phyloP scores from a whole-genome alignment of 2,888 invertebrate species.

The Nymphalis polychloros region DNA sequence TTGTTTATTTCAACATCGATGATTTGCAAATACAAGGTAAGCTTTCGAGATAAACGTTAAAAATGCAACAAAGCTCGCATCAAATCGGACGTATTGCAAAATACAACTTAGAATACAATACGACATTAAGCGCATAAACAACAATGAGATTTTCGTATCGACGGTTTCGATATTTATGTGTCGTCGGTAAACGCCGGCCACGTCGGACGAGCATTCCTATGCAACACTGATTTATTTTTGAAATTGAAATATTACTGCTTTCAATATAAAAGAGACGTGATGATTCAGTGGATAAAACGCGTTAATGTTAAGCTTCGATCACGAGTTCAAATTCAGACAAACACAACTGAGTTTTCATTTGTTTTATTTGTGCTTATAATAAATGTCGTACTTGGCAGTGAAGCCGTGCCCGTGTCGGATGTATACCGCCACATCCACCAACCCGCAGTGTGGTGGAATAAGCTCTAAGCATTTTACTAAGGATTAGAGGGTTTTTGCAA shows the following conservation, averaged over 20 bases:
- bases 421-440: too few relatives aligned
- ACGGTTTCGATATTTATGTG: slow-evolving; percentile 34
- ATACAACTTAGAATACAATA: slow-evolving; percentile 40
- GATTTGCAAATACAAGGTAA: background rate
- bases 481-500: too few relatives aligned
- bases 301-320: too few relatives aligned
- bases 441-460: too few relatives aligned
- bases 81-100: slow-evolving; percentile 16
- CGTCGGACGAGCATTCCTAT: slow-evolving; percentile 22
- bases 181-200: slow-evolving; percentile 22
- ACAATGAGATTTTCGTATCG: slow-evolving; percentile 39
- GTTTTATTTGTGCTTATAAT: too few relatives aligned
- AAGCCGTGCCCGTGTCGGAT: too few relatives aligned
- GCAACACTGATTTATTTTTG: slow-evolving; percentile 17
- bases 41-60: background rate
- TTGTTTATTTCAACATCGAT: background rate
- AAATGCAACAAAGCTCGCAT: background rate
- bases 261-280: too few relatives aligned
- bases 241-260: slow-evolving; percentile 13
- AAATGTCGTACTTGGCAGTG: too few relatives aligned
- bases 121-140: slow-evolving; percentile 38
- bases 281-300: too few relatives aligned
- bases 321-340: too few relatives aligned
- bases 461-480: too few relatives aligned
- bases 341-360: too few relatives aligned